Evolutionary conservation across 53 echinoderm and acorn worm species (phyloP), one percentile per base, ranked within the genome.

Genomic region (Patiria pectinifera): DNA sequence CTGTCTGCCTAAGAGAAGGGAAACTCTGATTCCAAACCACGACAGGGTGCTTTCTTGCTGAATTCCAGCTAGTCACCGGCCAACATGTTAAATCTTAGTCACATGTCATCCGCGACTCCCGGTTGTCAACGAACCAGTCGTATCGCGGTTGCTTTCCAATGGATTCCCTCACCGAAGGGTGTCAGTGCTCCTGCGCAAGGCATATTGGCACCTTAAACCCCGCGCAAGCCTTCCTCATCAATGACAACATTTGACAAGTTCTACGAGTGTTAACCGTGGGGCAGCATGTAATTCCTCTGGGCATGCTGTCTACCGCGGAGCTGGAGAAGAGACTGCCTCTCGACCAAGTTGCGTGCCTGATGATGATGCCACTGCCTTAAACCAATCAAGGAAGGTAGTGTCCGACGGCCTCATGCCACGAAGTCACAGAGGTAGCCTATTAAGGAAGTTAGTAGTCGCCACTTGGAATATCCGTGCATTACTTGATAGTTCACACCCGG

Each of bases 281-380:
- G 72, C 18, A 23, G 72, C 72, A 5, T 23, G 72, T 44, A 45
- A 45, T 74, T 26, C 35, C 85, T 85, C 85, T 49, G 69, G 85
- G 87, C 87, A 87, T 74, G 25, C 75, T 47, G 87, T 87, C 87
- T 25, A 87, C 75, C 87, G 87, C 47, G 87, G 74, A 87, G 87
- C 76, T 66, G 87, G 87, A 87, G 87, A 87, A 87, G 87, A 87
- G 87, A 75, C 71, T 74, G 75, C 75, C 87, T 87, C 75, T 87
- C 47, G 75, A 87, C 71, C 69, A 62, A 87, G 87, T 62, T 72
- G 45, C 49, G 45, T 87, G 87, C 71, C n/a, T n/a, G n/a, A n/a
- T n/a, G n/a, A n/a, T n/a, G n/a, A n/a, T n/a, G n/a, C n/a, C n/a
- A n/a, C n/a, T n/a, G n/a, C n/a, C n/a, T n/a, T n/a, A n/a, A n/a